Conservation (phyloP, 2,797 vertebrate genomes). For the Clarias fuscus region DNA sequence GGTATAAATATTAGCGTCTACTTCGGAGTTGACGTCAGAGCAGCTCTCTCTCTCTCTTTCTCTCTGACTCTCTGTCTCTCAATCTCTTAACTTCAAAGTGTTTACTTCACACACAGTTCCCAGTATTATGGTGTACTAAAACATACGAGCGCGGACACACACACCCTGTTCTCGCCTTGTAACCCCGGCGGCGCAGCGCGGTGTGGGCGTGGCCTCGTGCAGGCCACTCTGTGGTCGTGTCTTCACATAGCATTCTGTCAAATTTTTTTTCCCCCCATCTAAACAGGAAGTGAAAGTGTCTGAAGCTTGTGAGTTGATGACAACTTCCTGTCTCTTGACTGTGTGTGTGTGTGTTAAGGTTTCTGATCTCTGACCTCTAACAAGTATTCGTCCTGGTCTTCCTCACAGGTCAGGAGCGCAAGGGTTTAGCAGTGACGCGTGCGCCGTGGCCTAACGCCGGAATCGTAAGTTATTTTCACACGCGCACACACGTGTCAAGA, state of each 20-base stretch:
- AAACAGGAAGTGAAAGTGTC: constrained; percentile 22
- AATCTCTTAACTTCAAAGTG: not conserved
- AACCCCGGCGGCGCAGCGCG: not conserved
- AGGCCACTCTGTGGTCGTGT: not conserved
- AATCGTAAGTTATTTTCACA: constrained; percentile 50
- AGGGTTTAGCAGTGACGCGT: constrained; percentile 32
- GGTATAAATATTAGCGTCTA: no score
- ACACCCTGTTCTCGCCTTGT: not conserved
- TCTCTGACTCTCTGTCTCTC: not conserved
- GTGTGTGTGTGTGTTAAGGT: no score
- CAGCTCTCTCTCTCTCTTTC: not conserved
- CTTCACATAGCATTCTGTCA: not conserved
- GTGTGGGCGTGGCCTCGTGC: not conserved
- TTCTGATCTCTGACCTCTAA: constrained; percentile 19
- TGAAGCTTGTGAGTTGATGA: not conserved
- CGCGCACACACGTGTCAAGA: no score
- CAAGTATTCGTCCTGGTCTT: not conserved
- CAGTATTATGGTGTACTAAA: not conserved
- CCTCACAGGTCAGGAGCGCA: constrained; percentile 37
- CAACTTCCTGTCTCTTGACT: not conserved
- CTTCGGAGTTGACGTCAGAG: no score
- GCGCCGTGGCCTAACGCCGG: constrained; percentile 39
- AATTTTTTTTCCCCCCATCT: not conserved
- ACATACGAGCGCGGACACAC: not conserved
- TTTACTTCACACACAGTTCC: not conserved